A percentile compares a stretch with the other conserved stretches of the same genome.
These are phyloP conservation scores for Plebejus anna DNA, from an alignment of 2,888 invertebrate genomes.

Conservation along the genomic window DNA sequence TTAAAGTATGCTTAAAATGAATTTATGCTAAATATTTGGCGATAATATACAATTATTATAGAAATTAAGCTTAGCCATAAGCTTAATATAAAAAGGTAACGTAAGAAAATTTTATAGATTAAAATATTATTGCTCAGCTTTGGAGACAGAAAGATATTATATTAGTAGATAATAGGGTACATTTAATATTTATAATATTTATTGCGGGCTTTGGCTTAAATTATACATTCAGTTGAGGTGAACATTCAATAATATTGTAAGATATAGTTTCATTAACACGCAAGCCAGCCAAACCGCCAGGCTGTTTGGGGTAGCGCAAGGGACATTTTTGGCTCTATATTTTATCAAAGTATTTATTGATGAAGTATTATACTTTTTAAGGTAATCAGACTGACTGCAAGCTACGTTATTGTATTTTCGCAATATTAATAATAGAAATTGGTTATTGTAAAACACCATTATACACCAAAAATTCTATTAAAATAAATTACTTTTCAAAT, in stretches of 20 bases:
- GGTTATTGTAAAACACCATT: not conserved
- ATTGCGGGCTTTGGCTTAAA: slow-evolving; percentile 3
- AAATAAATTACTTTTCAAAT: too few relatives aligned
- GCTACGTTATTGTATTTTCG: not conserved
- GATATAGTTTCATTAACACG: not conserved
- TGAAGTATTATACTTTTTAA: not conserved
- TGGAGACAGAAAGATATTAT: not conserved
- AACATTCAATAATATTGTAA: not conserved
- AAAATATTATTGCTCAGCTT: not conserved
- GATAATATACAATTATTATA: slow-evolving; percentile 2
- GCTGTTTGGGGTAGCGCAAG: not conserved
- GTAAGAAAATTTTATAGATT: not conserved
- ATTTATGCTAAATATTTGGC: slow-evolving; percentile 24
- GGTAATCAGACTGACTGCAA: not conserved
- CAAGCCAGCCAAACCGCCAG: not conserved
- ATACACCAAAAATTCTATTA: too few relatives aligned
- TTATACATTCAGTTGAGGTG: slow-evolving; percentile 15
- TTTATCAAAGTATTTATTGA: not conserved
- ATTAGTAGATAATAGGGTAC: not conserved
- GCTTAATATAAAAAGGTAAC: not conserved
- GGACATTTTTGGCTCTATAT: not conserved
- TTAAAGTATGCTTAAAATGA: slow-evolving; percentile 11
- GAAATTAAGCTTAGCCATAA: slow-evolving; percentile 11
- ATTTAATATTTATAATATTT: not conserved
- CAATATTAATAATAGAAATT: not conserved